A percentile compares a stretch with the other conserved stretches of the same genome.
Conservation (phyloP, 2,888 invertebrate genomes). For the Synanthedon vespiformis region DNA sequence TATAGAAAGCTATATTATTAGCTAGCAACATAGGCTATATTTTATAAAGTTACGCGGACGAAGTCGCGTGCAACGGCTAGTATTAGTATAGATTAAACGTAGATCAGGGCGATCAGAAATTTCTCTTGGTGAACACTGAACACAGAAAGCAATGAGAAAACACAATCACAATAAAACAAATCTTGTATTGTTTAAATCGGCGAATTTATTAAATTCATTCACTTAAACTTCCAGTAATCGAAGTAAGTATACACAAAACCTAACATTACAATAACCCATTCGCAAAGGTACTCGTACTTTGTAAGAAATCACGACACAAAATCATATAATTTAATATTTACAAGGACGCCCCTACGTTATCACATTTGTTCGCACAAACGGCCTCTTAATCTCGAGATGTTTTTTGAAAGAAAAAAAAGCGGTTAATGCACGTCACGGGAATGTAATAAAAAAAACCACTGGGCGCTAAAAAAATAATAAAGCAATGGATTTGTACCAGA, state of each 20-base stretch:
- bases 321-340: constrained; percentile 24
- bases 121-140: too few species aligned
- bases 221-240: constrained; percentile 61
- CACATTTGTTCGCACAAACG: constrained; percentile 34
- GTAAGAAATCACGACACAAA: constrained; percentile 42
- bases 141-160: too few species aligned
- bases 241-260: constrained; percentile 46
- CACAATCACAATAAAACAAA: not conserved
- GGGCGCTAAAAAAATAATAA: too few species aligned
- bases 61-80: too few species aligned
- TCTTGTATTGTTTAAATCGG: constrained; percentile 24
- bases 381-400: not conserved
- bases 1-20: too few species aligned
- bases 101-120: too few species aligned
- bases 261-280: constrained; percentile 19
- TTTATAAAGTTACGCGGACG: too few species aligned
- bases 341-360: constrained; percentile 27
- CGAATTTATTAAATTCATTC: constrained; percentile 71
- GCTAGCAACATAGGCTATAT: too few species aligned
- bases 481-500: too few species aligned
- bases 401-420: not conserved
- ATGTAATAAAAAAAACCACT: constrained; percentile 27
- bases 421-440: constrained; percentile 19
- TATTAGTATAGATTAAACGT: too few species aligned
- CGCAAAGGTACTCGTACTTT: constrained; percentile 49